Evolutionary conservation across 2,888 invertebrate genomes (phyloP), one percentile per base, ranked within the genome.

Genomic region (Drosophila neonasuta): DNA sequence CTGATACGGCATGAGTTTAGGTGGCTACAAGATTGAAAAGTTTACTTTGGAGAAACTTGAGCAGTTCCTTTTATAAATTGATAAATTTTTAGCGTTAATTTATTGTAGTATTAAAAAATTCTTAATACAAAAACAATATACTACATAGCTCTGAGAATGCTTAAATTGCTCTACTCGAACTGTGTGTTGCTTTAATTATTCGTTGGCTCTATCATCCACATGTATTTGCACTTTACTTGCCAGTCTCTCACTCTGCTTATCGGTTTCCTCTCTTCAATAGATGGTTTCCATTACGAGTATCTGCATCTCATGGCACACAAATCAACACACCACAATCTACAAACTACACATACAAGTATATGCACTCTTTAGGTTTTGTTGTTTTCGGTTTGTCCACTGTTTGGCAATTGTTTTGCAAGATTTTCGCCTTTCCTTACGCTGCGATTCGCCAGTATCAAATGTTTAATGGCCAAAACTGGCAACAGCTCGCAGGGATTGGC

Each of bases 341-440:
- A 62, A 54, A 56, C 20, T 58, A 56, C 55, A 58, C 29, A 59
- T 50, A 56, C 55, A 66, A 24, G 56, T 50, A 58, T 49, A 66
- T 71, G 48, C 48, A 66, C 60, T 62, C 29, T 36, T 50, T 34
- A 24, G 42, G 29, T 50, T 50, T 39, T 49, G 52, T 52, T 24
- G 11, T 30, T 64, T 32, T 45, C 15, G 41, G 51, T 58, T 34
- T 72, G 73, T 77, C 67, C 67, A 74, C 48, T 39, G 29, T 77
- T 77, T 58, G 58, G 61, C 49, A 72, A 77, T 77, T 77, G 67
- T 59, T 74, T 62, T 56, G 62, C 59, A 77, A 74, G 68, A 74
- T 68, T 68, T 60, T 63, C 45, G 52, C 30, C 48, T 41, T 54
- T 44, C 52, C 46, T 49, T 58, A 41, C 41, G 10, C 42, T 59